Percentiles rank a stretch among this genome's conserved stretches.
Evolutionary conservation across 2,113 vertebrate species (phyloP).

Genomic region (Myotis yumanensis): DNA sequence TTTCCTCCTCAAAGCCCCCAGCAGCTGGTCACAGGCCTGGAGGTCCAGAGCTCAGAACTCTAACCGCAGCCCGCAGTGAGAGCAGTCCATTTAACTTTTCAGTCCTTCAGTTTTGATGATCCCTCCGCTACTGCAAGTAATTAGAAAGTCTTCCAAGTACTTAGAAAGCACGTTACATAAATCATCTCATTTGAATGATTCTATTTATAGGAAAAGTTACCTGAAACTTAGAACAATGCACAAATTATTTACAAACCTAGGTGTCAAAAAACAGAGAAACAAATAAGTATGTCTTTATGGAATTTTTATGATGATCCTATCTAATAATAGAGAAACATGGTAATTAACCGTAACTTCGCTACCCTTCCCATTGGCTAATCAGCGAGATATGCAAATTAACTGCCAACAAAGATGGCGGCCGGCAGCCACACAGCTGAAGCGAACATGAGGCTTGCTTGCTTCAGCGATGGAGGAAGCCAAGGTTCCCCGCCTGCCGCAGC

Average conservation of each 20-base stretch:
- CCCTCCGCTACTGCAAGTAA: background rate
- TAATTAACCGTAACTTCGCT: no score
- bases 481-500: no score
- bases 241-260: background rate
- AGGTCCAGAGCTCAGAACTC: background rate
- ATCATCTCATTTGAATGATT: conserved; percentile 5
- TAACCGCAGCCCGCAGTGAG: background rate
- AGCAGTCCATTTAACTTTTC: background rate
- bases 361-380: no score
- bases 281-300: background rate
- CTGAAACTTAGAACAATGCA: background rate
- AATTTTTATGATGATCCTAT: background rate
- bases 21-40: background rate
- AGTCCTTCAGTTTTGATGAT: background rate
- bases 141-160: background rate
- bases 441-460: no score
- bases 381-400: no score
- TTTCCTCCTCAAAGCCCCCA: background rate
- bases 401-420: no score
- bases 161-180: background rate
- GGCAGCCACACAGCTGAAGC: no score
- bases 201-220: background rate
- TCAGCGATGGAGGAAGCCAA: no score
- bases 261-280: background rate
- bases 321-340: no score